These are phyloP conservation scores for Lucifuga dentata DNA, from an alignment of 2,113 vertebrate genomes.

Conservation along the genomic window DNA sequence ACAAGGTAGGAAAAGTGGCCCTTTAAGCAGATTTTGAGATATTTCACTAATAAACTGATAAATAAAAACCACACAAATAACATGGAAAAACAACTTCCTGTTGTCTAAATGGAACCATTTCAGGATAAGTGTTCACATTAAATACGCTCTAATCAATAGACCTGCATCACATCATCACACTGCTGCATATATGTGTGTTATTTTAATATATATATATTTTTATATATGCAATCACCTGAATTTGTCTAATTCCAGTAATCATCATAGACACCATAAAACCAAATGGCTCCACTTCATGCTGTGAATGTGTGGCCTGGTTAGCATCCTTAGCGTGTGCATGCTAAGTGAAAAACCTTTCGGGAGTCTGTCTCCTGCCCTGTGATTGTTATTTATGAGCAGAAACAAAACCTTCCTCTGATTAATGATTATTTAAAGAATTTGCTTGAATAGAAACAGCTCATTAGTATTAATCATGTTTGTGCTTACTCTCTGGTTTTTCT, in stretches of 20 bases:
- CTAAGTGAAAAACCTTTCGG: neutral
- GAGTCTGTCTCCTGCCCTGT: conserved; percentile 6
- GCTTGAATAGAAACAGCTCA: conserved; percentile 38
- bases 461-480: conserved; percentile 43
- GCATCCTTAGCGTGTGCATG: neutral
- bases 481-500: conserved; percentile 2
- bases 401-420: conserved; percentile 22
- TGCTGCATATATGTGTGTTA: too few relatives aligned
- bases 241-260: neutral
- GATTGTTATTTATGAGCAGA: conserved; percentile 30
- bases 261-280: neutral
- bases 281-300: neutral
- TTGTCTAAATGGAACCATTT: too few relatives aligned
- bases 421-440: conserved; percentile 35
- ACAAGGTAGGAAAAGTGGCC: too few relatives aligned
- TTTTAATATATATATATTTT: too few relatives aligned
- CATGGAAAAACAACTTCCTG: too few relatives aligned
- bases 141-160: too few relatives aligned
- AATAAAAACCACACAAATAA: too few relatives aligned
- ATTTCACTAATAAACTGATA: too few relatives aligned
- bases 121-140: too few relatives aligned
- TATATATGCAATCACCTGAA: too few relatives aligned
- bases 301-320: neutral
- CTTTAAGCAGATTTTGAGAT: too few relatives aligned
- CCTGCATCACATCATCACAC: too few relatives aligned